Conservation (phyloP, 1,140 invertebrate species). For the Oryctes rhinoceros region DNA sequence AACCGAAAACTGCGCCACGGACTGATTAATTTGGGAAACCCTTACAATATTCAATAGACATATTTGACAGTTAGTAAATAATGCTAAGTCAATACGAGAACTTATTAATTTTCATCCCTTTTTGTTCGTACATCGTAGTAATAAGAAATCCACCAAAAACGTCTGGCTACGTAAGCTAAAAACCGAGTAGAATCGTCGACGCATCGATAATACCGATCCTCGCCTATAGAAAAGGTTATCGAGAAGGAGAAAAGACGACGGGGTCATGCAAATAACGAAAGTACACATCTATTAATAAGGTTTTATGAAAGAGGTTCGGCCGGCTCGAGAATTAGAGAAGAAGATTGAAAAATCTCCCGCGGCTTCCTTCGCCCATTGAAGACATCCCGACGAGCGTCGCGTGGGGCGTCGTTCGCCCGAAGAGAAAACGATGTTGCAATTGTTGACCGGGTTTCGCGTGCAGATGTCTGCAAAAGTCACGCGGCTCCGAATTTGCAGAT, state of each 20-base stretch:
- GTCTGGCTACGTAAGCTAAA: background rate
- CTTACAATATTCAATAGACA: no score
- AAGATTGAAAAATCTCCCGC: background rate
- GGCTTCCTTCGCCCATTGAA: background rate
- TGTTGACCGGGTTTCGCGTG: conserved; percentile 34
- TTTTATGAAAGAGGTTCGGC: background rate
- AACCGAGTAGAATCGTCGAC: no score
- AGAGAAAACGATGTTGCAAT: conserved; percentile 21
- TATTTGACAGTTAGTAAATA: no score
- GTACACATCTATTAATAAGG: conserved; percentile 11
- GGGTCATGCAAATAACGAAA: background rate
- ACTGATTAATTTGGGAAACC: no score
- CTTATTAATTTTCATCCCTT: no score
- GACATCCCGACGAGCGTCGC: background rate
- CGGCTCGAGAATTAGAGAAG: background rate
- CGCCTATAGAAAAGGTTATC: background rate
- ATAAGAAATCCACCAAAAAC: no score
- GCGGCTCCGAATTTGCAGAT: conserved; percentile 24
- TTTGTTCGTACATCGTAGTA: no score
- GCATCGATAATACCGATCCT: no score
- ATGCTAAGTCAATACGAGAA: no score
- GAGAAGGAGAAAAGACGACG: background rate
- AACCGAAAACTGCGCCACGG: no score
- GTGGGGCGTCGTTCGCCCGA: background rate
- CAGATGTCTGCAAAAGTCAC: conserved; percentile 33